Evolutionary conservation across 2,797 vertebrate genomes (phyloP).

Genomic region (Microhierax caerulescens): DNA sequence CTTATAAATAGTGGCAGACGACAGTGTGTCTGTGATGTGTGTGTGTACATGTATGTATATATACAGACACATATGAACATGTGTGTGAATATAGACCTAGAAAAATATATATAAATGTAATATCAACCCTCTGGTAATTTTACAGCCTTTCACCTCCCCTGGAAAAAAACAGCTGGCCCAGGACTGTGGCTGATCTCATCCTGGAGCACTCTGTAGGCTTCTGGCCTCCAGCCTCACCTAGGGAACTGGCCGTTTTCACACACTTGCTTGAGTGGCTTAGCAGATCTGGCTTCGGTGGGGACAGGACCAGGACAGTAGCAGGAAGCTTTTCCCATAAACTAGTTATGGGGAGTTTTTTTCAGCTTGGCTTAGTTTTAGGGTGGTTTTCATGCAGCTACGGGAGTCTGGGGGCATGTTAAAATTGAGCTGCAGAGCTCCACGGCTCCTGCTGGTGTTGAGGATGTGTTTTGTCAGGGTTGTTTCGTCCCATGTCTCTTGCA

Average conservation of each 20-base stretch:
- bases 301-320: not conserved
- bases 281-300: not conserved
- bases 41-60: not conserved
- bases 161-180: not conserved
- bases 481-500: not conserved
- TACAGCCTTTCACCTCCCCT: not conserved
- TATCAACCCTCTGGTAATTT: constrained; percentile 5
- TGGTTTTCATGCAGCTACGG: not conserved
- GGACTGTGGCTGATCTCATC: not conserved
- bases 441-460: not conserved
- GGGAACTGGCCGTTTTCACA: not conserved
- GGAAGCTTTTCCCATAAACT: not conserved
- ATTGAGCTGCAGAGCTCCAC: not conserved
- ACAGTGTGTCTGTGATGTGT: not conserved
- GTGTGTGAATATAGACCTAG: not conserved
- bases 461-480: not conserved
- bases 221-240: not conserved
- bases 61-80: not conserved
- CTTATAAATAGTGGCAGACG: not conserved
- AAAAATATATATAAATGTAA: not conserved
- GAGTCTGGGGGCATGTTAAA: not conserved
- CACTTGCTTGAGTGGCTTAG: not conserved
- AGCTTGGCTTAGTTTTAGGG: not conserved
- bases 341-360: not conserved
- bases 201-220: not conserved